Evolutionary conservation across 2,888 invertebrate species (phyloP).

Genomic region (Creontiades dilutus): DNA sequence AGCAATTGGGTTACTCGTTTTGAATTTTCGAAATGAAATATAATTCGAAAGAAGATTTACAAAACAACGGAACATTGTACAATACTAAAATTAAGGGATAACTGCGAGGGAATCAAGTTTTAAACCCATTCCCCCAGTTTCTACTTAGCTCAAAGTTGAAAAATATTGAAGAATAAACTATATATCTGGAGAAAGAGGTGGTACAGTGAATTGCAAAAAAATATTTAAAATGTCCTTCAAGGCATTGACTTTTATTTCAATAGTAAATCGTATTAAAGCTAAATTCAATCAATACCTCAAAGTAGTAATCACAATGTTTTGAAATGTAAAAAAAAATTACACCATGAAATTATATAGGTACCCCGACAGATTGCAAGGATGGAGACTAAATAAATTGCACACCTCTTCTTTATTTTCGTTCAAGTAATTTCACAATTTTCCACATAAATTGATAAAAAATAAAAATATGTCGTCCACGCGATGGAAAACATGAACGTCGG

Average conservation of each 20-base stretch:
- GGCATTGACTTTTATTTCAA: slow-evolving; percentile 44
- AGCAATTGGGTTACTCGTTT: background rate
- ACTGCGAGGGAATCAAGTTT: background rate
- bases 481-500: background rate
- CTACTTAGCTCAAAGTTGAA: background rate
- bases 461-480: background rate
- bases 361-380: background rate
- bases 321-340: slow-evolving; percentile 48
- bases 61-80: background rate
- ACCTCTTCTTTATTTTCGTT: slow-evolving; percentile 16
- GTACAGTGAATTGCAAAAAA: slow-evolving; percentile 9
- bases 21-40: slow-evolving; percentile 27
- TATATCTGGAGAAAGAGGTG: slow-evolving; percentile 31
- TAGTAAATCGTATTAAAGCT: slow-evolving; percentile 67
- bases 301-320: slow-evolving; percentile 33
- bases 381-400: slow-evolving; percentile 49
- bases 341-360: background rate
- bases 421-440: background rate
- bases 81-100: background rate
- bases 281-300: slow-evolving; percentile 60
- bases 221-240: slow-evolving; percentile 34
- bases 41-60: background rate
- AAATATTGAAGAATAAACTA: background rate
- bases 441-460: background rate
- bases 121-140: background rate